Base-by-base conservation (phyloP, 1,140 invertebrate species). In the Diorhabda carinulata region DNA sequence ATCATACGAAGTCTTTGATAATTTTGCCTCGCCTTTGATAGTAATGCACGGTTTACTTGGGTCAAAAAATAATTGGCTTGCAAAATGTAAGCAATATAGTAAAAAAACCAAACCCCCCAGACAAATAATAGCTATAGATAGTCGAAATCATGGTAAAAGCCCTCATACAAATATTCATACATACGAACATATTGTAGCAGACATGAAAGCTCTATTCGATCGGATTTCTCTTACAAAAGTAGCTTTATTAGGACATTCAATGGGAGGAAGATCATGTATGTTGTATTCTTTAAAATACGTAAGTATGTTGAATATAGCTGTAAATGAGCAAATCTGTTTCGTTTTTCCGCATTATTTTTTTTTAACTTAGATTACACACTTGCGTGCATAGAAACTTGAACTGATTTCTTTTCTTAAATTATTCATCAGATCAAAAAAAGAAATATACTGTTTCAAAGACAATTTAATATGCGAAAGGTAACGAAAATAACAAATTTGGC, bases 61-160 rank as follows among this genome's bases (percentile, higher is more conserved):
- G n/a, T 8, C 2, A 8, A 52, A 52, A 52, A 52, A 6, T 8
- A 52, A 52, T 52, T 52, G 47, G 47, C n/a, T n/a, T 52, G n/a
- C 47, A 3, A 52, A 8, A 3, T 6, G 47, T 52, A 41, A 89
- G 89, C 1, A 94, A 92, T 81, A 85, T 84, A 2, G 95, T 56
- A 83, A 81, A 59, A 83, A 85, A 68, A 89, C 87, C 6, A 84
- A 86, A 58, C 78, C 78, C 2, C 61, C 73, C 43, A 83, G 87
- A 72, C 71, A 91, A 85, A 87, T 96, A 0, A 87, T 94, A 43
- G 82, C 88, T 1, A 83, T 95, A 25, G 95, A 97, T 85, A 88
- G 90, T 2, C 85, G 94, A 76, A 97, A 97, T 81, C 95, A 97
- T 81, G 95, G 95, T 0, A 90, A 94, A 56, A 95, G 93, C 78